Evolutionary conservation across 1,140 invertebrate genomes (phyloP), one percentile per base, ranked within the genome.

Genomic region (Helicoverpa zea): DNA sequence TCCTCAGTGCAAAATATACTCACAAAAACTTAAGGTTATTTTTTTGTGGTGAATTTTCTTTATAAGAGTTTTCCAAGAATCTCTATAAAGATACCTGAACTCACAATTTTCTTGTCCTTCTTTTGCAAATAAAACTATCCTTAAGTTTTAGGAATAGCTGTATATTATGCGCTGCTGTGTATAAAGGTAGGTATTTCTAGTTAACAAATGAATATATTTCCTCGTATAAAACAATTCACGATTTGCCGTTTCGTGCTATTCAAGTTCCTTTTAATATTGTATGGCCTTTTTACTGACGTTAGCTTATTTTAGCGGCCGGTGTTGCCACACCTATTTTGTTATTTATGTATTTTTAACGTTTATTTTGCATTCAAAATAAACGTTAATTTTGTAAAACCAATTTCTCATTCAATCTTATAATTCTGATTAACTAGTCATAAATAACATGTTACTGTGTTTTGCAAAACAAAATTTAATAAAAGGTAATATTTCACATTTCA

Each of bases 291-390:
- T 64, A 64, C 64, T 68, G 64, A 16, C 43, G 49, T 12, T 43
- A 18, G 52, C 18, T 30, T 72, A 52, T 52, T 54, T 72, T 12
- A 52, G 13, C 54, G 14, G 16, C 18, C 47, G 30, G 68, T 52
- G 49, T 54, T 72, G 47, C 47, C 68, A 30, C 68, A 72, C 47
- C 68, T 54, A 7, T 54, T 30, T 52, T 54, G 49, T 72, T 72
- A 54, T 72, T 72, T 72, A 72, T 72, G 52, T 30, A 49, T 51
- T 52, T 70, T 72, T 72, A 72, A 72, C 68, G 23, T 72, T 72
- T n/a, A n/a, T n/a, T n/a, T 18, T 52, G 35, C 18, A 72, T 52
- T 52, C 52, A 72, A 72, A 72, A 30, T 72, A 5, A 52, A 49
- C 16, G 49, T 72, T 72, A 30, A 11, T 52, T 30, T 54, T 14